Base-by-base conservation (phyloP, 1,140 invertebrate species). In the Drosophila varians region DNA sequence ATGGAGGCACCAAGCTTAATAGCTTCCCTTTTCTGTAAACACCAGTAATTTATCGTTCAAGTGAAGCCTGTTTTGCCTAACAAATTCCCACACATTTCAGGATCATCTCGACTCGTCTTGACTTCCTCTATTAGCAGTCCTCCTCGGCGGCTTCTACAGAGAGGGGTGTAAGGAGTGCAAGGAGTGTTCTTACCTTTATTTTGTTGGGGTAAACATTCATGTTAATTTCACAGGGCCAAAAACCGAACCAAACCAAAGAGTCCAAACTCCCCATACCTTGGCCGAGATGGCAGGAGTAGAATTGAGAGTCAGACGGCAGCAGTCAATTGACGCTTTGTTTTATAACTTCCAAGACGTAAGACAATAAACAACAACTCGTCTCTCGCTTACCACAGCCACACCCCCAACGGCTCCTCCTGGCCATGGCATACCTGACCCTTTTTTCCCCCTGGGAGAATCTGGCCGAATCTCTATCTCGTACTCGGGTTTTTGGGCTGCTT, bases 291-390 rank as follows among this genome's bases (percentile, higher is more conserved):
- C 43, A 61, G 56, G 36, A 43, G 58, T 9, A 14, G 47, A 25
- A 19, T 43, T 43, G 60, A 66, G 62, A 66, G 62, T 66, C 53
- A 75, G 75, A 58, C 62, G 28, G 56, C 57, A 51, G 56, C 78
- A 80, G 82, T 87, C 82, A 86, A 87, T 86, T 87, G 82, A 86
- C 82, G 80, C 80, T 86, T 86, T 86, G 80, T 86, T 86, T 86
- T 87, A 86, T 86, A 87, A 80, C 82, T 87, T 87, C 73, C 73
- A 77, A 65, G 75, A 65, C 76, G 64, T 75, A 79, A 84, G 80
- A 76, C 77, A 84, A 86, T 84, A 79, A 84, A 86, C 79, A 84
- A 76, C 79, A 54, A 45, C 36, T 38, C 36, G 70, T 74, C 56
- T 64, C 40, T 49, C 14, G 49, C 42, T 64, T 57, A 26, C 49